These are phyloP conservation scores for Charanyca ferruginea DNA, from an alignment of 2,888 invertebrate genomes.

Conservation along the genomic window DNA sequence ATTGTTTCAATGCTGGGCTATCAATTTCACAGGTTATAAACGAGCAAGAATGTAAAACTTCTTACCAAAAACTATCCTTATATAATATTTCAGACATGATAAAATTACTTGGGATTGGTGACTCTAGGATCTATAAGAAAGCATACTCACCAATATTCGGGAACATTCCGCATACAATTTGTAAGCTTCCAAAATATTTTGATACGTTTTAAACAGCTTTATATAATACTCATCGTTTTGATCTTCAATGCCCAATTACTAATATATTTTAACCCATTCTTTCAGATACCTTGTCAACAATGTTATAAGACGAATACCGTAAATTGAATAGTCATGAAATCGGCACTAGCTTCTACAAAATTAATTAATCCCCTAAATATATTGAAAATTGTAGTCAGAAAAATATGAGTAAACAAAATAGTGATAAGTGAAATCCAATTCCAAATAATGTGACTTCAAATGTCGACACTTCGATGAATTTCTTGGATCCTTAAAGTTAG, in stretches of 20 bases:
- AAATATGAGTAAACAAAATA: background rate
- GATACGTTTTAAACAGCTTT: background rate
- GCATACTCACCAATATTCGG: background rate
- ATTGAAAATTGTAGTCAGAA: background rate
- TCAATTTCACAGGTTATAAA: no score
- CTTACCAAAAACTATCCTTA: no score
- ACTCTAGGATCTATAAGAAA: no score
- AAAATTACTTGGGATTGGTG: no score
- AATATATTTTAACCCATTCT: no score
- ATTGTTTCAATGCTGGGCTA: no score
- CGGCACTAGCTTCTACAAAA: fast-evolving
- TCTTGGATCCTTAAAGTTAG: conserved; percentile 14
- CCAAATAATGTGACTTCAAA: background rate
- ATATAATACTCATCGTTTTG: background rate
- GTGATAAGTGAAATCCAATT: conserved; percentile 4
- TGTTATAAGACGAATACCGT: no score
- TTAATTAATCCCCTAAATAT: fast-evolving
- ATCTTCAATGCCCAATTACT: background rate
- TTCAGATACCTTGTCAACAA: no score
- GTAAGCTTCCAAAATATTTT: conserved; percentile 8
- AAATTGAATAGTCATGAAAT: no score
- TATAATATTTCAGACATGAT: no score
- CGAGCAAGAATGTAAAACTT: no score
- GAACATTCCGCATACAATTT: conserved; percentile 6
- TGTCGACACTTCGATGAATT: background rate